phyloP scores from a whole-genome alignment of 2,888 invertebrate species.

The Hylaea fasciaria region DNA sequence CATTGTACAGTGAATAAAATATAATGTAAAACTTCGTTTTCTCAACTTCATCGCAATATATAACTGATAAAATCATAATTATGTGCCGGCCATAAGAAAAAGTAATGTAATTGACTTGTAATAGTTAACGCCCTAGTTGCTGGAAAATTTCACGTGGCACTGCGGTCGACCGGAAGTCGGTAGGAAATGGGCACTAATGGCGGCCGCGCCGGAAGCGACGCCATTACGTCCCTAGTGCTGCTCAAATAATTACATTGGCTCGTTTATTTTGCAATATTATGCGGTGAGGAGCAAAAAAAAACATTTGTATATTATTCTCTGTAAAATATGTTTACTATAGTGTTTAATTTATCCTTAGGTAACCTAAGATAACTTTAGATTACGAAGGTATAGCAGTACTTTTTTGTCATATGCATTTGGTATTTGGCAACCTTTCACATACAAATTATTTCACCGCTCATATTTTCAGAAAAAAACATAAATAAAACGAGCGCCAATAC shows the following conservation, averaged over 20 bases:
- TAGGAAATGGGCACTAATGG: constrained; percentile 84
- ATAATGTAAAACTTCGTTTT: constrained; percentile 32
- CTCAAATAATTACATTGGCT: constrained; percentile 78
- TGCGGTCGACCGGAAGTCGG: constrained; percentile 68
- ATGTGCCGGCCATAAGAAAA: constrained; percentile 25
- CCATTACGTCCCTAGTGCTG: constrained; percentile 79
- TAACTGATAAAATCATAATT: constrained; percentile 51
- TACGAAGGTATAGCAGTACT: no score
- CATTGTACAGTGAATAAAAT: constrained; percentile 1
- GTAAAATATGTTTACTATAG: not conserved
- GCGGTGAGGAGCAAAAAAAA: constrained; percentile 1
- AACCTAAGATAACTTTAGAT: no score
- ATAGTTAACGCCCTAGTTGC: constrained; percentile 40
- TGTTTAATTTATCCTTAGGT: no score
- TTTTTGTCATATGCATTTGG: no score
- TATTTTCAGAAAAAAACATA: no score
- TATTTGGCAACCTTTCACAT: not conserved
- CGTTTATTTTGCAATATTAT: constrained; percentile 53
- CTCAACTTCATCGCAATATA: constrained; percentile 33
- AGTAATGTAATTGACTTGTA: constrained; percentile 30
- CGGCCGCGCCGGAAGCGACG: constrained; percentile 74
- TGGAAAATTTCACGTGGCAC: constrained; percentile 57
- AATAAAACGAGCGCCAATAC: constrained; percentile 2
- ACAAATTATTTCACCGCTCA: not conserved
- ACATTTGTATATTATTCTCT: no score